Conservation (phyloP, 1,140 invertebrate genomes). For the Drosophila ohnishii region DNA sequence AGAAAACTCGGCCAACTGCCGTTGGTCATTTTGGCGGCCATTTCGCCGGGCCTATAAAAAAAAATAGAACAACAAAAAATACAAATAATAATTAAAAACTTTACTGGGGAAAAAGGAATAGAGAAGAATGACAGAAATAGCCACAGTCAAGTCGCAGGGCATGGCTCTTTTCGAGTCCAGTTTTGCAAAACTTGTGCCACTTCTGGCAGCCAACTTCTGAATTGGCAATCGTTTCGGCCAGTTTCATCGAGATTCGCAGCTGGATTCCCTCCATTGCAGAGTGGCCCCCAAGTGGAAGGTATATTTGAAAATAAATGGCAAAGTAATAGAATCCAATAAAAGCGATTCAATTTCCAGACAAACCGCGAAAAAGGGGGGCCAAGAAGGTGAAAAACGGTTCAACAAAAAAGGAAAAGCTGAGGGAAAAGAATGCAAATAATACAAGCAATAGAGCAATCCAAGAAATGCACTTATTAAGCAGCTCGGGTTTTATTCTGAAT, state of each 20-base stretch:
- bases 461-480: slow-evolving; percentile 3
- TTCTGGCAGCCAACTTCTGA: slow-evolving; percentile 32
- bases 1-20: slow-evolving; percentile 34
- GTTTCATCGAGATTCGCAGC: slow-evolving; percentile 26
- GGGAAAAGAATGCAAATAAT: slow-evolving; percentile 23
- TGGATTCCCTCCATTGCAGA: slow-evolving; percentile 15
- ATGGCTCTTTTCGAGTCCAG: slow-evolving; percentile 18
- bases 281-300: slow-evolving; percentile 33
- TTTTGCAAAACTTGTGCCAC: slow-evolving; percentile 30
- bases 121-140: slow-evolving; percentile 7
- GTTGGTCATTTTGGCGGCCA: slow-evolving; percentile 41
- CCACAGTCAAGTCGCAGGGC: slow-evolving; percentile 18
- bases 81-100: slow-evolving; percentile 46
- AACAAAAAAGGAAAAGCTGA: background rate
- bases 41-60: background rate
- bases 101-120: slow-evolving; percentile 1
- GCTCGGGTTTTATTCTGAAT: background rate
- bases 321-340: slow-evolving; percentile 43
- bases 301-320: slow-evolving; percentile 43
- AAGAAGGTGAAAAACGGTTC: slow-evolving; percentile 2
- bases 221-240: slow-evolving; percentile 27
- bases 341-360: slow-evolving; percentile 26
- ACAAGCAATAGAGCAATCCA: background rate
- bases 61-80: slow-evolving; percentile 6
- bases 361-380: slow-evolving; percentile 5